Conservation (phyloP, 2,797 vertebrate species). For the Anabacerthia variegaticeps region DNA sequence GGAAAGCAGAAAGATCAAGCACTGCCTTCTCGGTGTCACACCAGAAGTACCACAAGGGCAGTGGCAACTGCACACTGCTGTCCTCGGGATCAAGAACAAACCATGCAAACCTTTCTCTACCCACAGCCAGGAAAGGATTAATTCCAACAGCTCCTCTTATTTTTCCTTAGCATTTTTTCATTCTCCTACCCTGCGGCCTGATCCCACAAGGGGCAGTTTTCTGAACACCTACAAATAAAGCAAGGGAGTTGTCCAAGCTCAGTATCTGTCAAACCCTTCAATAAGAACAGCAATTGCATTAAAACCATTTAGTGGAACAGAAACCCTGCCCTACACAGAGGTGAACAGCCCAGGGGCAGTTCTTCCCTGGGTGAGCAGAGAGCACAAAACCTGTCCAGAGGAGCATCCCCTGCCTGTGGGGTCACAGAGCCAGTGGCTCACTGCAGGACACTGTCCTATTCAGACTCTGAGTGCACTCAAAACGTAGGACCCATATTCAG, state of each 20-base stretch:
- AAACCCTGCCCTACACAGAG: background rate
- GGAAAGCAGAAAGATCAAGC: background rate
- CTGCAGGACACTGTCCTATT: background rate
- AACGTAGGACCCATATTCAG: too few species aligned
- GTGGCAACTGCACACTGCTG: fast-evolving
- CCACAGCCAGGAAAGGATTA: background rate
- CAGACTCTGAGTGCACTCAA: too few species aligned
- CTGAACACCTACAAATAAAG: background rate
- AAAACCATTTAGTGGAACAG: background rate
- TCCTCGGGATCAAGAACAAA: background rate
- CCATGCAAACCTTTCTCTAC: background rate
- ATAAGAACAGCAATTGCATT: background rate
- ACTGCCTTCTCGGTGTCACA: background rate
- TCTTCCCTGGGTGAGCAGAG: background rate
- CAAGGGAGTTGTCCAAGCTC: background rate
- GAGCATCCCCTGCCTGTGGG: fast-evolving
- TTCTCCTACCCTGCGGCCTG: background rate
- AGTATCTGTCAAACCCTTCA: background rate
- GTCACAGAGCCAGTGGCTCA: fast-evolving
- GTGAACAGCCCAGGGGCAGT: background rate
- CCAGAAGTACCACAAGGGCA: background rate
- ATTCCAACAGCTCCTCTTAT: background rate
- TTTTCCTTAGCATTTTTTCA: background rate
- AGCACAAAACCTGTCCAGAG: fast-evolving
- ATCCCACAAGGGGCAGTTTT: background rate